A percentile compares a stretch with the other conserved stretches of the same genome.
These are phyloP conservation scores for Pseudobourletiella spinata DNA, from an alignment of 1,140 invertebrate genomes.

Conservation along the genomic window DNA sequence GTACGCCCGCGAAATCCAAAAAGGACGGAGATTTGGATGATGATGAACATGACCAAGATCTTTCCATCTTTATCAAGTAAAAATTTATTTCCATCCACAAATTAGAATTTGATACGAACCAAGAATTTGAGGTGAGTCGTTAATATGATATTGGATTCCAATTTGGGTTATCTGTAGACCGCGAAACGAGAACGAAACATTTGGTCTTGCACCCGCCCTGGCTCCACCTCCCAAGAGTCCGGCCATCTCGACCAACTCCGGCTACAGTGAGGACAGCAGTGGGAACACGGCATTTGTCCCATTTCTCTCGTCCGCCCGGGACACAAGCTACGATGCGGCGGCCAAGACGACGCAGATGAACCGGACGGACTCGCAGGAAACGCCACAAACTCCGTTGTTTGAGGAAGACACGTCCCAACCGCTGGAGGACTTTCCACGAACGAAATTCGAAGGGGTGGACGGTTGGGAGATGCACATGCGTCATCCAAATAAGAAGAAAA, in stretches of 20 bases:
- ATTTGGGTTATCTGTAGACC: too few relatives aligned
- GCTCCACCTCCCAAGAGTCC: slow-evolving; percentile 61
- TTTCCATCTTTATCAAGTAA: slow-evolving; percentile 68
- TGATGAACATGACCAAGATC: slow-evolving; percentile 58
- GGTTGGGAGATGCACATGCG: slow-evolving; percentile 95
- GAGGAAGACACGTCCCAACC: slow-evolving; percentile 91
- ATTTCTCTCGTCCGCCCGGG: slow-evolving; percentile 27
- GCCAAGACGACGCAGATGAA: slow-evolving; percentile 37
- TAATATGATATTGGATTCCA: too few relatives aligned
- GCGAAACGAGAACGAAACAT: slow-evolving; percentile 19
- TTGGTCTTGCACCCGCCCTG: slow-evolving; percentile 48
- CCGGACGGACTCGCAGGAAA: slow-evolving; percentile 62
- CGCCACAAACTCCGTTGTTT: slow-evolving; percentile 81
- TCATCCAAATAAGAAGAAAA: slow-evolving; percentile 97
- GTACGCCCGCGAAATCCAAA: slow-evolving; percentile 42
- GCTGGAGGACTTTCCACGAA: slow-evolving; percentile 80
- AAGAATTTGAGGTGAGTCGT: too few relatives aligned
- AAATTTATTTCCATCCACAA: too few relatives aligned
- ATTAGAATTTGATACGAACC: too few relatives aligned
- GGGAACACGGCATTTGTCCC: slow-evolving; percentile 26
- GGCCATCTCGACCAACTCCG: slow-evolving; percentile 38
- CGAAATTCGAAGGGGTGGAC: slow-evolving; percentile 59
- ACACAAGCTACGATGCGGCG: slow-evolving; percentile 22
- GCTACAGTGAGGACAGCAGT: slow-evolving; percentile 26
- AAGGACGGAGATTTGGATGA: slow-evolving; percentile 54